A percentile compares a stretch with the other conserved stretches of the same genome.
Conservation (phyloP, 2,797 vertebrate species). For the Ptychadena robeensis region DNA sequence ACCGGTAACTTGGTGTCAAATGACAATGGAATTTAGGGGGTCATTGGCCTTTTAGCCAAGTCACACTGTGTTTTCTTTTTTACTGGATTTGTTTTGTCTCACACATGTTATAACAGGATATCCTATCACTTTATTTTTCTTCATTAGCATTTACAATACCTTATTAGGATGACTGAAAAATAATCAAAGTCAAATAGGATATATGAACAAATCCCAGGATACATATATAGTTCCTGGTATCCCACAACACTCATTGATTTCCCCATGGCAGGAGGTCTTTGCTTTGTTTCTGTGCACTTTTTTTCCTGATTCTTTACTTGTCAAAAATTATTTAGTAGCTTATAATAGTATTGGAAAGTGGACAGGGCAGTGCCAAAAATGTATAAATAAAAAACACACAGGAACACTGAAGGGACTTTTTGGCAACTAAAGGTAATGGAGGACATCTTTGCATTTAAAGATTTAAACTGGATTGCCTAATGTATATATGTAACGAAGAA, state of each 20-base stretch:
- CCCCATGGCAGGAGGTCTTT: too few relatives aligned
- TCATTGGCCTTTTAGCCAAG: not conserved
- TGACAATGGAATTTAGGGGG: not conserved
- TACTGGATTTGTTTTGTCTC: conserved; percentile 11
- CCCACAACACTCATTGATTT: not conserved
- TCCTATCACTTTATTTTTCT: not conserved
- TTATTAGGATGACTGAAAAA: not conserved
- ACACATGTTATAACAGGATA: not conserved
- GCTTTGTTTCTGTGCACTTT: too few relatives aligned
- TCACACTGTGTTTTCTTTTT: not conserved
- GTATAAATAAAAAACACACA: too few relatives aligned
- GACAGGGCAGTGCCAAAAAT: too few relatives aligned
- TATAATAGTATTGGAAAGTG: too few relatives aligned
- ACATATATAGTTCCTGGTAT: not conserved
- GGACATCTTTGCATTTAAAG: too few relatives aligned
- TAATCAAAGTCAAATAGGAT: not conserved
- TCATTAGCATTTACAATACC: not conserved
- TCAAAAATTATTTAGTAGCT: too few relatives aligned
- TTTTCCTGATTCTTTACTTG: too few relatives aligned
- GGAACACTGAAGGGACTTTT: too few relatives aligned
- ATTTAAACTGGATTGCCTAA: too few relatives aligned
- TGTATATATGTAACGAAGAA: too few relatives aligned
- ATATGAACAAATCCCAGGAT: not conserved
- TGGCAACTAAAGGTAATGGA: too few relatives aligned
- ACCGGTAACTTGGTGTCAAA: not conserved